A percentile compares a stretch with the other conserved stretches of the same genome.
These are phyloP conservation scores for Xestia rhomboidea DNA, from an alignment of 2,888 invertebrate species.

Conservation along the genomic window DNA sequence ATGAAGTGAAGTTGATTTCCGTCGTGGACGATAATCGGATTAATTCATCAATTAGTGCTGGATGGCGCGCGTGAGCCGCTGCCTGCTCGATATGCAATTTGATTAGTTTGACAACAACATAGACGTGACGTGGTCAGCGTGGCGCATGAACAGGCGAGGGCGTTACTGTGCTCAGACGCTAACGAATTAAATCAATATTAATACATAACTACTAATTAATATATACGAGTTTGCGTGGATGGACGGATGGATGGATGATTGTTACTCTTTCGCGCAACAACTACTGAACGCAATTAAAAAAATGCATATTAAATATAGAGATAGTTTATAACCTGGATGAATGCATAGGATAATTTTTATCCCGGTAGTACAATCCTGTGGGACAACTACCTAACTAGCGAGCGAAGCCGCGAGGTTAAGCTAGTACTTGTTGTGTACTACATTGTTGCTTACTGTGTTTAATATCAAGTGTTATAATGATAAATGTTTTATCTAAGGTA, in stretches of 20 bases:
- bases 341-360: too few relatives aligned
- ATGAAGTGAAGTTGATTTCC: slow-evolving; percentile 26
- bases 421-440: too few relatives aligned
- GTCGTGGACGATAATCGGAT: slow-evolving; percentile 28
- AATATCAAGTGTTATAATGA: too few relatives aligned
- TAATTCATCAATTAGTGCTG: slow-evolving; percentile 34
- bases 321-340: too few relatives aligned
- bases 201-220: neutral
- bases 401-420: too few relatives aligned
- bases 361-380: too few relatives aligned
- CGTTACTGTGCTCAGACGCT: neutral
- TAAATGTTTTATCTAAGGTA: too few relatives aligned
- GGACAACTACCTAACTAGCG: too few relatives aligned
- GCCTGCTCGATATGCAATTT: slow-evolving; percentile 37
- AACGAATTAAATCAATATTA: slow-evolving; percentile 27
- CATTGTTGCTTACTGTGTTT: too few relatives aligned
- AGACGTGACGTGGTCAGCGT: neutral
- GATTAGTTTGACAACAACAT: slow-evolving; percentile 29
- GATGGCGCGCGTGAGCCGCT: slow-evolving; percentile 17
- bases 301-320: too few relatives aligned
- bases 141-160: neutral
- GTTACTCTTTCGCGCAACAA: neutral
- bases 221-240: neutral
- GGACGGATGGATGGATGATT: neutral
- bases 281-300: neutral